Conservation (phyloP, 2,113 vertebrate species). For the Girardinichthys multiradiatus region DNA sequence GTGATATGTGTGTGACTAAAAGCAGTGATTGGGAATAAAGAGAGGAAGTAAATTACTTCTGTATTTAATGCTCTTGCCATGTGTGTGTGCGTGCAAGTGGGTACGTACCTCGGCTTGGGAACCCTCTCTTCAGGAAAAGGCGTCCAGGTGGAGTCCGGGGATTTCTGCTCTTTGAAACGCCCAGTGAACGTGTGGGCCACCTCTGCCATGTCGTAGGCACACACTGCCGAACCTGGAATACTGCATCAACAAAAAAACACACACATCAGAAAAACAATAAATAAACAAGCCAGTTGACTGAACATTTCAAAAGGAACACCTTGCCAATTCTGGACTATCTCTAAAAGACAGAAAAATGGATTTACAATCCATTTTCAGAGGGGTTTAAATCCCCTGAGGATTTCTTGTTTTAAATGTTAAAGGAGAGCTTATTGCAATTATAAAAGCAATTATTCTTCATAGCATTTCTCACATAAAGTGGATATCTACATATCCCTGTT, state of each 20-base stretch:
- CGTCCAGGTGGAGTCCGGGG: constrained; percentile 96
- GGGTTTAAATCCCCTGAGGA: constrained; percentile 22
- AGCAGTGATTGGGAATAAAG: constrained; percentile 16
- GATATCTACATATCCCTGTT: background rate
- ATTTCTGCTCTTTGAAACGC: constrained; percentile 98
- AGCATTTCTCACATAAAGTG: background rate
- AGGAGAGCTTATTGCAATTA: background rate
- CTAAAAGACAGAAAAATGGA: constrained; percentile 39
- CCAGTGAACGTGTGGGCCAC: constrained; percentile 93
- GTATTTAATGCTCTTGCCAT: background rate
- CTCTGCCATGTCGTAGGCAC: constrained; percentile 97
- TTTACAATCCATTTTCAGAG: constrained; percentile 30
- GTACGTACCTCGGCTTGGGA: constrained; percentile 95
- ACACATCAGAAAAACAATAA: constrained; percentile 30
- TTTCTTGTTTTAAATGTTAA: constrained; percentile 27
- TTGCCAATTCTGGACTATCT: constrained; percentile 45
- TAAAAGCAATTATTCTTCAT: background rate
- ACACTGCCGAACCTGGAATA: constrained; percentile 97
- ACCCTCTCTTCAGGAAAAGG: constrained; percentile 95
- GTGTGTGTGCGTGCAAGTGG: too few species aligned
- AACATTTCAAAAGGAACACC: constrained; percentile 58
- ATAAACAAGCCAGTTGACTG: constrained; percentile 27
- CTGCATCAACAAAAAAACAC: constrained; percentile 73
- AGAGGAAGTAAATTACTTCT: constrained; percentile 2
- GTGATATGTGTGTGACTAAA: background rate